Evolutionary conservation across 2,113 vertebrate genomes (phyloP), one percentile per base, ranked within the genome.

Genomic region (Eptatretus burgeri): DNA sequence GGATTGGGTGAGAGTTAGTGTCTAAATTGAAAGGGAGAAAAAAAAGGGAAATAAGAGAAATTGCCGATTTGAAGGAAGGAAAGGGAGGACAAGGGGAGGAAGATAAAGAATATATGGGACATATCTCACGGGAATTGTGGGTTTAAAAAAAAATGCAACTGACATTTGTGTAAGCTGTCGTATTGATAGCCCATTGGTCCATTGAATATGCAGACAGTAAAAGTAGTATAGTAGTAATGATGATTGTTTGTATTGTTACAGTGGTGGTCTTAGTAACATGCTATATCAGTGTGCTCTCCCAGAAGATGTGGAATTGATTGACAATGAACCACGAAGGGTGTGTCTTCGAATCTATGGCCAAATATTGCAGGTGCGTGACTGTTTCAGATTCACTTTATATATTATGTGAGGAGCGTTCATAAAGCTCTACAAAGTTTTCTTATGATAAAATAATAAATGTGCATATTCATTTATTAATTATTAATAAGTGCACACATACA

Each of bases 201-300:
- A 41, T 41, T 41, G 3, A 7, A 41, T 41, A 41, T 41, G 27
- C 27, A 41, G 3, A 41, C 27, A 5, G 27, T 41, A 7, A 41
- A 41, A 41, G 27, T 41, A 7, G 27, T 41, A 41, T 41, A 7
- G 27, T 41, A 41, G 27, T 41, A 41, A 60, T 60, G 1, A 60
- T 60, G 9, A 17, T 60, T 20, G 20, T 20, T 60, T n/a, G n/a
- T 60, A 17, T n/a, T 60, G n/a, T 60, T 60, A 13, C 71, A 93
- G 85, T 14, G 85, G 87, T 49, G 87, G 87, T 10, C 78, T 94
- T 66, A 93, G 85, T 68, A 93, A 91, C 70, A 78, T 86, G 63
- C 78, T 93, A 2, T 94, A 82, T 72, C 76, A 83, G 67, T 94
- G 85, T 65, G 68, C 75, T 62, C 75, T 93, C 64, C 80, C 82